Conservation (phyloP, 1,140 invertebrate genomes). For the Diorhabda elongata region DNA sequence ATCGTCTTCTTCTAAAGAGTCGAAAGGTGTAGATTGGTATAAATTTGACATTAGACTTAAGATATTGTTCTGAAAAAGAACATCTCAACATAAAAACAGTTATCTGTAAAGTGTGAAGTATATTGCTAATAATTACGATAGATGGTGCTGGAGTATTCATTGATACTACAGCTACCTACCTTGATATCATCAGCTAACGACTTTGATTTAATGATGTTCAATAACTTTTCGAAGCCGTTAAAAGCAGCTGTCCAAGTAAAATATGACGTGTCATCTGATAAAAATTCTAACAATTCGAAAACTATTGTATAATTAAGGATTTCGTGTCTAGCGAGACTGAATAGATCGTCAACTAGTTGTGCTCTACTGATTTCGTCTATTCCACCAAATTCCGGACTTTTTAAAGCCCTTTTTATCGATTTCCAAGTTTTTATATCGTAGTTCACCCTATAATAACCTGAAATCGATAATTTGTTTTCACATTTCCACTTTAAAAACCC, state of each 20-base stretch:
- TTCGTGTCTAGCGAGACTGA: constrained; percentile 56
- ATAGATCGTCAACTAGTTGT: constrained; percentile 74
- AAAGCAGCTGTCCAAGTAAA: constrained; percentile 63
- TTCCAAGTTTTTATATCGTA: constrained; percentile 70
- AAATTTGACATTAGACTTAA: constrained; percentile 19
- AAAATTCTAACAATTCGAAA: constrained; percentile 56
- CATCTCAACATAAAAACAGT: neutral
- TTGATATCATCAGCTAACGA: constrained; percentile 19
- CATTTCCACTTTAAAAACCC: neutral
- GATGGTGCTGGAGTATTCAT: neutral
- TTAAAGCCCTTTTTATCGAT: constrained; percentile 53
- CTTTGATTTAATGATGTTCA: constrained; percentile 29
- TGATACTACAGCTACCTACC: constrained; percentile 12
- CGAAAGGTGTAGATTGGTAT: constrained; percentile 24
- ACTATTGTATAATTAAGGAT: constrained; percentile 49
- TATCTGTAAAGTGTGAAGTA: neutral
- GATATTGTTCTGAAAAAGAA: constrained; percentile 16
- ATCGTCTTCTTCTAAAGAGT: constrained; percentile 25
- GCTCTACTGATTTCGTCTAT: constrained; percentile 71
- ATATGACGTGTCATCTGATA: constrained; percentile 59
- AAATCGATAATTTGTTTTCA: neutral
- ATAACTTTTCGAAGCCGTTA: constrained; percentile 52
- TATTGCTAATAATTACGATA: neutral
- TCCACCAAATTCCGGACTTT: constrained; percentile 48
- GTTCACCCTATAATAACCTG: constrained; percentile 60